phyloP scores from a whole-genome alignment of 2,113 vertebrate genomes.

The Abramis brama region DNA sequence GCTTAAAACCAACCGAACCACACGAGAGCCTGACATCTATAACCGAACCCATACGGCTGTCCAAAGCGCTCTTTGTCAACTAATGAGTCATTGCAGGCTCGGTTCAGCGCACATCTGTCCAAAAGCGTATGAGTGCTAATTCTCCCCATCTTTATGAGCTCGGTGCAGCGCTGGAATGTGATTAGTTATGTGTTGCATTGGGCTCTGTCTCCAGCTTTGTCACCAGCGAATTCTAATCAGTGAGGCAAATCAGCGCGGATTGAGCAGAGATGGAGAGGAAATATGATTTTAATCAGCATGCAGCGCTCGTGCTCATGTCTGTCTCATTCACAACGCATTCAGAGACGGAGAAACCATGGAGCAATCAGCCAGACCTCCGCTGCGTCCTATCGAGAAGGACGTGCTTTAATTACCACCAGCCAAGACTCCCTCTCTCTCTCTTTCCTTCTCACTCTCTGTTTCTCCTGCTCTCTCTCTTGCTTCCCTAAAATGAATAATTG shows the following conservation, averaged over 20 bases:
- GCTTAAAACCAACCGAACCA: background rate
- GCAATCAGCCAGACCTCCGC: conserved; percentile 59
- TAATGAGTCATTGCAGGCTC: conserved; percentile 3
- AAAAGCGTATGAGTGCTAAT: conserved; percentile 6
- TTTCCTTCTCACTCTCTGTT: background rate
- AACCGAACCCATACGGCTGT: conserved; percentile 13
- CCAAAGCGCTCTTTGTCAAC: conserved; percentile 7
- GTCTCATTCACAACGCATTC: conserved; percentile 51
- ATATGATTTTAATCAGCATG: conserved; percentile 62
- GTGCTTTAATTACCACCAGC: conserved; percentile 62
- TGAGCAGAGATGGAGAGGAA: conserved; percentile 54
- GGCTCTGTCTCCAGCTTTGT: conserved; percentile 49
- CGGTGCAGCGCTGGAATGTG: conserved; percentile 26
- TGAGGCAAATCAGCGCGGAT: conserved; percentile 54
- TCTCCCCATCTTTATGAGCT: conserved; percentile 18
- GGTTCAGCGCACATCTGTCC: conserved; percentile 25
- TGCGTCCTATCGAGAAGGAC: conserved; percentile 57
- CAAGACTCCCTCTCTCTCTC: conserved; percentile 14
- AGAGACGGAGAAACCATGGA: conserved; percentile 55
- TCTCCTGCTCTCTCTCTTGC: conserved; percentile 9
- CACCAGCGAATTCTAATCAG: conserved; percentile 56
- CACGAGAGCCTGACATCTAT: conserved; percentile 1
- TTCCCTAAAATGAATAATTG: conserved; percentile 50
- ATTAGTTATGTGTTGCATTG: conserved; percentile 31
- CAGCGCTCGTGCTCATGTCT: conserved; percentile 47